Evolutionary conservation across 2,113 vertebrate genomes (phyloP), one percentile per base, ranked within the genome.

Genomic region (Carollia perspicillata): DNA sequence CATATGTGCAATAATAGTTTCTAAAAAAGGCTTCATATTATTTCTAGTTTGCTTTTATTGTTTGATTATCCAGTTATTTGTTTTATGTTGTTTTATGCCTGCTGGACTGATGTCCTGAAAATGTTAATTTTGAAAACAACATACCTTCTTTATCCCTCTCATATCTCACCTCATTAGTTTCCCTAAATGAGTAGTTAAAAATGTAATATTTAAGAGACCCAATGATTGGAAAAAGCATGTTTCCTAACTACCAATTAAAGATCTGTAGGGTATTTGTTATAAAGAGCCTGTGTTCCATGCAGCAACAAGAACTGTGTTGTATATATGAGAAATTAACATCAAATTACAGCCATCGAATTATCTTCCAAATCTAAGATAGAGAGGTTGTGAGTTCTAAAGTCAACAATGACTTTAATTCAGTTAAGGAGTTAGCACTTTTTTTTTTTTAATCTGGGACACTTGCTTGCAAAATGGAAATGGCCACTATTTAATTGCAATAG

Each of bases 111-210:
- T 98, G 96, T 94, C 98, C 98, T 97, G 90, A 98, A 96, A 94
- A 53, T 97, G 98, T 98, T 95, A 97, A 95, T 98, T 98, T 98
- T 97, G 96, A 96, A 98, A 98, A 75, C 74, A 90, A 93, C 77
- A 94, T 96, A 98, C 97, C 97, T 95, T 96, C 75, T 94, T 94
- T 96, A 91, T 94, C 74, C 69, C 47, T 92, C 85, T 97, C 75
- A 30, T 95, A 77, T 92, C 80, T 88, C 84, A 51, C 75, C 90
- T 92, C 94, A 60, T 97, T 97, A 95, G 85, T 96, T 97, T 96
- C 40, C 96, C 95, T 97, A 93, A 97, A 96, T 94, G 97, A 68
- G 91, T 91, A 87, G 94, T 97, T 94, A 91, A 96, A 96, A 96
- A 84, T 94, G n/a, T 71, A 95, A 96, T 96, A 96, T 95, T 97